phyloP scores from a whole-genome alignment of 2,797 vertebrate species.

The Peromyscus nudipes region DNA sequence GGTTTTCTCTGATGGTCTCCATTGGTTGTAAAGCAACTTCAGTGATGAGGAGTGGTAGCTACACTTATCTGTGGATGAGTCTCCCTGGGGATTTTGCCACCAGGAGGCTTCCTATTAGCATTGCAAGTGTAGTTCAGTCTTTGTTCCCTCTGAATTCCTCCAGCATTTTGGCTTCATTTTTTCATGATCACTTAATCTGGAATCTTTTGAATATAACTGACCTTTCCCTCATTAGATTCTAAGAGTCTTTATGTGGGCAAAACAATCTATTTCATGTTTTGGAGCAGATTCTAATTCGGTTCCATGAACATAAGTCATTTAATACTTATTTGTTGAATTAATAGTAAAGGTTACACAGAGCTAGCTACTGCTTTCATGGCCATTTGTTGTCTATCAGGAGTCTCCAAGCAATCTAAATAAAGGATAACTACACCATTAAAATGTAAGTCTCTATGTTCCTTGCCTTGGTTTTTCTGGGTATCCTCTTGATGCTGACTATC shows the following conservation, averaged over 20 bases:
- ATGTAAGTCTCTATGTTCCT: slow-evolving; percentile 2
- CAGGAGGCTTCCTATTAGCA: not conserved
- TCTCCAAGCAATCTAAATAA: not conserved
- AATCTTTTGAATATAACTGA: slow-evolving; percentile 6
- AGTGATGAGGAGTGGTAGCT: not conserved
- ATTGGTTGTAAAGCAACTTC: not conserved
- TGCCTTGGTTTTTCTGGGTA: not conserved
- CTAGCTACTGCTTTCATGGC: not conserved
- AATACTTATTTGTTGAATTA: slow-evolving; percentile 5
- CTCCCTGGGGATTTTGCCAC: not conserved
- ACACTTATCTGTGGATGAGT: too few species aligned
- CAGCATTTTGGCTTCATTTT: not conserved
- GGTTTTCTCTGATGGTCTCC: not conserved
- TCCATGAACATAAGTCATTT: not conserved
- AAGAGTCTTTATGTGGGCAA: not conserved
- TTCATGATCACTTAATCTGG: not conserved
- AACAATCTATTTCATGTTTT: not conserved
- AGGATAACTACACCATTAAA: not conserved
- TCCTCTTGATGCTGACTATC: not conserved
- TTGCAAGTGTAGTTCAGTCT: not conserved
- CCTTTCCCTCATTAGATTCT: not conserved
- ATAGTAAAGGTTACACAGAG: not conserved
- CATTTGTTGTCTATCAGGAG: not conserved
- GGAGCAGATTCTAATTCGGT: not conserved
- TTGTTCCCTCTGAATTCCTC: not conserved